Evolutionary conservation across 2,888 invertebrate genomes (phyloP), one percentile per base, ranked within the genome.

Genomic region (Ischnus inquisitorius): DNA sequence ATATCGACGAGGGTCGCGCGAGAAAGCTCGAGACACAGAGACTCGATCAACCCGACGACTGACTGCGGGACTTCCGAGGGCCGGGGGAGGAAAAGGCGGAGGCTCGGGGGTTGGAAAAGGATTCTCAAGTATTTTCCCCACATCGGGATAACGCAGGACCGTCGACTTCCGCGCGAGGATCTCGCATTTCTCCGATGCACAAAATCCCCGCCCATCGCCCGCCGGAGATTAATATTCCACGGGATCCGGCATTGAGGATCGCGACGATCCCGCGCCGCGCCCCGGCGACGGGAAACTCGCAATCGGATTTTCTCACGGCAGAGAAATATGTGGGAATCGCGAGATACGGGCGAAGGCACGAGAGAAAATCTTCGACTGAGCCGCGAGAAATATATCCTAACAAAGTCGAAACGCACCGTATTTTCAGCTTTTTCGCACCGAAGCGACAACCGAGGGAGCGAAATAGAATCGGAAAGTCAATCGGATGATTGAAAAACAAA

Each of bases 221-320:
- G 28, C 84, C 86, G 84, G 86, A 86, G 87, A 89, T 90, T 90
- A 89, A 89, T 90, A 89, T 89, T 89, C 87, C 87, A 77, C 82
- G 84, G 82, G 54, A 62, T 62, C 51, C 57, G 64, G 71, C 81
- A 82, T 69, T 87, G 85, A 54, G 80, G 83, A 87, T 88, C 83
- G 82, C 79, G 82, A 83, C 83, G 87, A 88, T 87, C 74, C 72
- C 60, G 39, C 25, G 12, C 12, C 6, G 14, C 62, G n/a, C 16
- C 51, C 51, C 3, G 51, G 51, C 16, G 51, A 22, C n/a, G 67
- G 3, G 46, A 51, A 3, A 28, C 64, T 48, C 46, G 34, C 54
- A 83, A 83, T 85, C 76, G 46, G 79, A 78, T 83, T 83, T 77
- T 72, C 41, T 16, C 43, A 28, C 22, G 60, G 19, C 39, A 51